Conservation (phyloP, 2,113 vertebrate species). For the Osmerus eperlanus region DNA sequence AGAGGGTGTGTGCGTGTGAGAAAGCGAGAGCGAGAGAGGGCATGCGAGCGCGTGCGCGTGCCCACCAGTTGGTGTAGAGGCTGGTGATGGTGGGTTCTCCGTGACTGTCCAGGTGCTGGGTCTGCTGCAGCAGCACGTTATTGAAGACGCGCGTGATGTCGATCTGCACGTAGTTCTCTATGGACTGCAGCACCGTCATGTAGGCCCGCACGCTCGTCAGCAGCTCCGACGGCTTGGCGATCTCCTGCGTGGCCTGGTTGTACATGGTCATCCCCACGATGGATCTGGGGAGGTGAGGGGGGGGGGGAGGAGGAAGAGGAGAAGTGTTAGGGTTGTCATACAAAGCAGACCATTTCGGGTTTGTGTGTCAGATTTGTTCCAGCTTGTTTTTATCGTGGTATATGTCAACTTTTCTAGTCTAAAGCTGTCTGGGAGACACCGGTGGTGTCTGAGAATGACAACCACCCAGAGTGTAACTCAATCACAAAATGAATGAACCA, state of each 20-base stretch:
- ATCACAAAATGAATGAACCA: no score
- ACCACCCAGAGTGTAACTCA: no score
- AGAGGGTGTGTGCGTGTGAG: not conserved
- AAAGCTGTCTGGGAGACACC: no score
- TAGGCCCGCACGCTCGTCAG: conserved; percentile 96
- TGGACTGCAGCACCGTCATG: conserved; percentile 98
- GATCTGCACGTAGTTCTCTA: conserved; percentile 98
- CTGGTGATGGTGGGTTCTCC: conserved; percentile 99
- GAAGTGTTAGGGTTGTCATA: not conserved
- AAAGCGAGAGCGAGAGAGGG: not conserved
- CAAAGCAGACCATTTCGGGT: no score
- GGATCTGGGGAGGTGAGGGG: conserved; percentile 71
- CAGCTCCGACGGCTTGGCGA: conserved; percentile 97
- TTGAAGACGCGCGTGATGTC: conserved; percentile 99
- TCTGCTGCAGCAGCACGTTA: conserved; percentile 98
- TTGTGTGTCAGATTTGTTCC: no score
- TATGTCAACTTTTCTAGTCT: no score
- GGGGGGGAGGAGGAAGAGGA: not conserved
- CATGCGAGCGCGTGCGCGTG: not conserved
- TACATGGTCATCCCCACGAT: conserved; percentile 99
- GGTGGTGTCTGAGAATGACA: no score
- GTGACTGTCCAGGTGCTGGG: conserved; percentile 98
- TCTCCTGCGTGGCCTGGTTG: conserved; percentile 98
- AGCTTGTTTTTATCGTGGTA: no score
- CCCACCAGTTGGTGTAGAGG: conserved; percentile 96